Percentiles rank a stretch among this genome's conserved stretches.
Conservation (phyloP, 2,113 vertebrate species). For the Gymnarchus niloticus region DNA sequence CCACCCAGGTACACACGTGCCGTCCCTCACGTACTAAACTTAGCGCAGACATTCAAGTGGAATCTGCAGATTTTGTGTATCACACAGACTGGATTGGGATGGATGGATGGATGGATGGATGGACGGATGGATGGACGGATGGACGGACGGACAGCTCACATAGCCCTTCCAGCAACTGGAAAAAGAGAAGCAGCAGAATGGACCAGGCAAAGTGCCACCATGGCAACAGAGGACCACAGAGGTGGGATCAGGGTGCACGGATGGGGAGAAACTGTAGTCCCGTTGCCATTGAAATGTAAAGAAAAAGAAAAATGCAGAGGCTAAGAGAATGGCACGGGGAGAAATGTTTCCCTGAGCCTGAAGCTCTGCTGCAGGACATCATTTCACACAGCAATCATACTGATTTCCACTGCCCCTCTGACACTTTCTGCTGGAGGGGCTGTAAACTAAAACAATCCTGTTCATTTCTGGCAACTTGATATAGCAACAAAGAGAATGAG, state of each 20-base stretch:
- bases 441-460: not conserved
- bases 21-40: not conserved
- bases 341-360: too few relatives aligned
- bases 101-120: too few relatives aligned
- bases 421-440: not conserved
- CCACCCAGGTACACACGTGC: not conserved
- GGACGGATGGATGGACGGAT: too few relatives aligned
- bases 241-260: conserved; percentile 36
- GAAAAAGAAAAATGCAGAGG: not conserved
- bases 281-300: not conserved
- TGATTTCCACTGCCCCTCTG: not conserved
- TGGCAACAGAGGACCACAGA: conserved; percentile 42
- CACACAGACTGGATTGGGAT: too few relatives aligned
- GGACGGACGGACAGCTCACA: not conserved
- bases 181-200: too few relatives aligned
- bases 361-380: too few relatives aligned
- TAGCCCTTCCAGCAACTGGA: too few relatives aligned
- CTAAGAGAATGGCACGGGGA: too few relatives aligned
- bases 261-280: conserved; percentile 41
- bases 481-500: not conserved
- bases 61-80: not conserved
- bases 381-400: not conserved
- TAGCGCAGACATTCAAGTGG: not conserved
- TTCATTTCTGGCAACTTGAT: not conserved
- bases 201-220: too few relatives aligned